A percentile compares a stretch with the other conserved stretches of the same genome.
phyloP scores from a whole-genome alignment of 2,113 vertebrate genomes.

The Carassius auratus region DNA sequence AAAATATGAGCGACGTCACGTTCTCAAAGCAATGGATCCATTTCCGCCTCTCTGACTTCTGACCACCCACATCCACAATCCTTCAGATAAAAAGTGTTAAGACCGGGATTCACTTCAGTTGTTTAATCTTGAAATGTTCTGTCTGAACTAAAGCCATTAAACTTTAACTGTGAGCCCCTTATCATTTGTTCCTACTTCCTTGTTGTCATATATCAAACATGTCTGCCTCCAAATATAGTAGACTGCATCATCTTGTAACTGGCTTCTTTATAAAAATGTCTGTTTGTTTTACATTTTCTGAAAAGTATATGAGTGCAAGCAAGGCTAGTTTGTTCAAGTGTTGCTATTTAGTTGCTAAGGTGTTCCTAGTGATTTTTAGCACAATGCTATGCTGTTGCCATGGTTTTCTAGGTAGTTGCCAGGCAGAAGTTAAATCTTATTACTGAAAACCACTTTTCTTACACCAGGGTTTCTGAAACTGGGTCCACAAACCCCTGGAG shows the following conservation, averaged over 20 bases:
- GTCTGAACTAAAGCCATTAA: slow-evolving; percentile 11
- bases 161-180: background rate
- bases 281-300: background rate
- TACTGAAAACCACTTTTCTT: background rate
- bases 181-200: background rate
- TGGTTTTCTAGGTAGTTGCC: background rate
- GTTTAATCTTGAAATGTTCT: background rate
- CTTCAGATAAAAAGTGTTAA: slow-evolving; percentile 60
- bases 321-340: background rate
- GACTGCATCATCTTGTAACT: background rate
- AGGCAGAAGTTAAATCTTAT: background rate
- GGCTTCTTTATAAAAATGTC: background rate
- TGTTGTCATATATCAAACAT: slow-evolving; percentile 3
- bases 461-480: background rate
- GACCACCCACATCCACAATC: slow-evolving; percentile 90
- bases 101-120: background rate
- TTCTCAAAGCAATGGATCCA: slow-evolving; percentile 94
- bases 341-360: background rate
- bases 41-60: slow-evolving; percentile 88
- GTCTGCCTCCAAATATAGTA: background rate
- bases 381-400: background rate
- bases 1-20: slow-evolving; percentile 87
- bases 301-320: background rate
- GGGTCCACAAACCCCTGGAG: too few species aligned
- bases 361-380: background rate